phyloP scores from a whole-genome alignment of 2,888 invertebrate species.

The Chouioia cunea region DNA sequence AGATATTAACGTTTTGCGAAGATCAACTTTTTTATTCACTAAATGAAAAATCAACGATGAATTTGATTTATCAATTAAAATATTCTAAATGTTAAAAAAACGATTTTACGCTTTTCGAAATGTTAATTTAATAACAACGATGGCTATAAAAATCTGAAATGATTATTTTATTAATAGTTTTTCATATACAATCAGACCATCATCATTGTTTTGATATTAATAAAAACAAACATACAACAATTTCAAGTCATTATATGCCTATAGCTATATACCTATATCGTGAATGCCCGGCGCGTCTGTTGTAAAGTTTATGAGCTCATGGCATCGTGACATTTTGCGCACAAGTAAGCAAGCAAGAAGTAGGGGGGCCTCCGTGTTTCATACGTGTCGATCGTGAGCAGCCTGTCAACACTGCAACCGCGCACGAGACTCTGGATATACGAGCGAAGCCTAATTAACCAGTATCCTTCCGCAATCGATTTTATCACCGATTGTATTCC shows the following conservation, averaged over 20 bases:
- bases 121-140: too few species aligned
- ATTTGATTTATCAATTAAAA: too few species aligned
- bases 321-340: slow-evolving; percentile 60
- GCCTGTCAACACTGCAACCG: slow-evolving; percentile 52
- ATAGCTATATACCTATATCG: slow-evolving; percentile 45
- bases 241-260: background rate
- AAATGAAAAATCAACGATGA: too few species aligned
- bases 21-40: too few species aligned
- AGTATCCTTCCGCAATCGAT: slow-evolving; percentile 44
- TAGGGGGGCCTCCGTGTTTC: background rate
- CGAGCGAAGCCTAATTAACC: slow-evolving; percentile 41
- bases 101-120: too few species aligned
- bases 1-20: too few species aligned
- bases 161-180: too few species aligned
- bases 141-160: too few species aligned
- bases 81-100: too few species aligned
- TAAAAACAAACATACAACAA: background rate
- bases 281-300: slow-evolving; percentile 63
- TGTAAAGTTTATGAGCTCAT: slow-evolving; percentile 61
- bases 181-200: too few species aligned
- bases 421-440: slow-evolving; percentile 37
- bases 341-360: background rate
- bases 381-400: slow-evolving; percentile 52
- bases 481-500: slow-evolving; percentile 49
- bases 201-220: too few species aligned